These are phyloP conservation scores for Daubentonia madagascariensis DNA, from an alignment of 2,113 vertebrate genomes.

Conservation along the genomic window DNA sequence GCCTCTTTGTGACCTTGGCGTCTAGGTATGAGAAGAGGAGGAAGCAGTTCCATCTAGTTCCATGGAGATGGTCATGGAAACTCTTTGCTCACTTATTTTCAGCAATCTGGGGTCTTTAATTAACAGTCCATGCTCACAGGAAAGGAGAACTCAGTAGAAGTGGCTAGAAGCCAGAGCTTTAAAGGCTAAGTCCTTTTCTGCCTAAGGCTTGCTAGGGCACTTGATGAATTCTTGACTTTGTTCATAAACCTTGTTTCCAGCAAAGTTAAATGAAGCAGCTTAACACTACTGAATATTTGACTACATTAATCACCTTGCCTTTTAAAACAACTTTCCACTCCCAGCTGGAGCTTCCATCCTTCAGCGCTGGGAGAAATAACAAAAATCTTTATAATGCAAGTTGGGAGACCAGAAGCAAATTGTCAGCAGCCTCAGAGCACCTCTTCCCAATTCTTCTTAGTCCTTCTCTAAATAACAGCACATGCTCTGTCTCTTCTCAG, in stretches of 20 bases:
- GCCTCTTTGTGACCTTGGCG: background rate
- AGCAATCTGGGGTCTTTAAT: conserved; percentile 32
- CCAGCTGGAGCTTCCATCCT: background rate
- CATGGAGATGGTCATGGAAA: background rate
- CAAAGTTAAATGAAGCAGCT: conserved; percentile 25
- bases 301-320: conserved; percentile 10
- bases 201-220: background rate
- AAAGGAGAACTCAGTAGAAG: conserved; percentile 8
- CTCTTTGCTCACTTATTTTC: background rate
- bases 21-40: background rate
- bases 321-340: conserved; percentile 29
- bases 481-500: background rate
- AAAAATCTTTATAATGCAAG: background rate
- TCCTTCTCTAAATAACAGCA: background rate
- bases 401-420: background rate
- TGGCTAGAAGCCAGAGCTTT: background rate
- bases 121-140: background rate
- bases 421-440: background rate
- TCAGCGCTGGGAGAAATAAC: background rate
- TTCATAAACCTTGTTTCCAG: conserved; percentile 45
- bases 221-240: conserved; percentile 27
- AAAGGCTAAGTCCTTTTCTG: conserved; percentile 10
- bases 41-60: conserved; percentile 11
- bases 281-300: background rate
- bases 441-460: background rate